Percentiles rank a stretch among this genome's conserved stretches.
phyloP scores from a whole-genome alignment of 1,140 invertebrate species.

The Alviniconcha marisindica region DNA sequence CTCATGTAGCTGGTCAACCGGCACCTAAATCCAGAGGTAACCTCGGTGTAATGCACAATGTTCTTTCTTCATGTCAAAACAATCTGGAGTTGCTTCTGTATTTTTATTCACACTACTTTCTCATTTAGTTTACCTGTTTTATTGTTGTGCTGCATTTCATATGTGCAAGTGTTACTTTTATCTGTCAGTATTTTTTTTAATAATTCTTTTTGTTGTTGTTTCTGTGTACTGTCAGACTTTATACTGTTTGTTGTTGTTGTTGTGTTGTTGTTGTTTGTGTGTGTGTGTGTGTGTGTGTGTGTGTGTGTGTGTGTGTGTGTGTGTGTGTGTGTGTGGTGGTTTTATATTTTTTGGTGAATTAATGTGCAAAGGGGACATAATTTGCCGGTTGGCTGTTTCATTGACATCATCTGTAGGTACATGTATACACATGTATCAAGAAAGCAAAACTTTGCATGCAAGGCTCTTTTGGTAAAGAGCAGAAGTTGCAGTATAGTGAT shows the following conservation, averaged over 20 bases:
- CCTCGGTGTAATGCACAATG: not conserved
- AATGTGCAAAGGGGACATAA: too few species aligned
- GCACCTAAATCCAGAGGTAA: slow-evolving; percentile 37
- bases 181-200: not conserved
- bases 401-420: too few species aligned
- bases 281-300: not conserved
- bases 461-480: not conserved
- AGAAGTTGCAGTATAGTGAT: too few species aligned
- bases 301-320: slow-evolving; percentile 1
- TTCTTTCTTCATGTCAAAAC: too few species aligned
- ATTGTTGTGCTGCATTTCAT: not conserved
- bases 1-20: slow-evolving; percentile 22
- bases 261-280: not conserved
- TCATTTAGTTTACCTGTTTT: not conserved
- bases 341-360: too few species aligned
- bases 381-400: too few species aligned
- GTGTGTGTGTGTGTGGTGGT: not conserved
- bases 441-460: not conserved
- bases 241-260: not conserved
- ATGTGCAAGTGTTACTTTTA: not conserved
- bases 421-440: not conserved
- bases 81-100: too few species aligned
- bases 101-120: not conserved
- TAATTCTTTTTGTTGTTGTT: not conserved
- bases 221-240: too few species aligned